A percentile compares a stretch with the other conserved stretches of the same genome.
These are phyloP conservation scores for Polia nebulosa DNA, from an alignment of 2,888 invertebrate genomes.

Conservation along the genomic window DNA sequence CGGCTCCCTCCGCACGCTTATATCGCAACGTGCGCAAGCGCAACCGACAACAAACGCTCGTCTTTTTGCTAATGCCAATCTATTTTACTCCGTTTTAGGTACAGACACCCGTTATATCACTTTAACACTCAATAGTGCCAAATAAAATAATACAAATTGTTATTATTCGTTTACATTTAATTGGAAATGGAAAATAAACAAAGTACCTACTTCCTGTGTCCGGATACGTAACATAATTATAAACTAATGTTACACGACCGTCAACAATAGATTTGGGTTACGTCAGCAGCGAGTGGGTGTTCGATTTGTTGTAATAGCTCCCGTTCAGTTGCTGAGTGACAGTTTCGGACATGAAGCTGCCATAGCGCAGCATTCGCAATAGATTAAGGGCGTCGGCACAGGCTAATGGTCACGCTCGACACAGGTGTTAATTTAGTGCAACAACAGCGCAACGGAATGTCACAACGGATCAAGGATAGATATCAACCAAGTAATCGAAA, in stretches of 20 bases:
- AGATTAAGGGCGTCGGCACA: constrained; percentile 52
- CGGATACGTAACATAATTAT: constrained; percentile 65
- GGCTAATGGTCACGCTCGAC: constrained; percentile 59
- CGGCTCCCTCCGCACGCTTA: constrained; percentile 78
- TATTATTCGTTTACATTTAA: constrained; percentile 67
- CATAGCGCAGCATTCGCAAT: constrained; percentile 25
- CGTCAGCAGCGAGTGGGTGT: constrained; percentile 68
- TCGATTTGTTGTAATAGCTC: constrained; percentile 50
- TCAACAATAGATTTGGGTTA: constrained; percentile 69
- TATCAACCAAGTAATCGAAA: constrained; percentile 42
- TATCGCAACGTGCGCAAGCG: constrained; percentile 76
- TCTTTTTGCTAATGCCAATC: constrained; percentile 69
- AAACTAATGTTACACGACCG: constrained; percentile 57
- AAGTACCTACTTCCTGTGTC: constrained; percentile 72
- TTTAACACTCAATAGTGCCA: constrained; percentile 48
- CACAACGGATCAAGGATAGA: constrained; percentile 64
- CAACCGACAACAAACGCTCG: constrained; percentile 63
- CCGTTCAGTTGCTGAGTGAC: constrained; percentile 21
- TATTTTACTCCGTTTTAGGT: constrained; percentile 60
- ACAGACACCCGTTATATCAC: constrained; percentile 76
- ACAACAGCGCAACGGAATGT: constrained; percentile 64
- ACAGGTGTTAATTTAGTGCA: constrained; percentile 63
- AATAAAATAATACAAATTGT: constrained; percentile 60
- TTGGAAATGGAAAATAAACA: constrained; percentile 68
- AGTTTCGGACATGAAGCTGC: constrained; percentile 16